These are phyloP conservation scores for Temnothorax rugatulus DNA, from an alignment of 2,888 invertebrate species.

Conservation along the genomic window DNA sequence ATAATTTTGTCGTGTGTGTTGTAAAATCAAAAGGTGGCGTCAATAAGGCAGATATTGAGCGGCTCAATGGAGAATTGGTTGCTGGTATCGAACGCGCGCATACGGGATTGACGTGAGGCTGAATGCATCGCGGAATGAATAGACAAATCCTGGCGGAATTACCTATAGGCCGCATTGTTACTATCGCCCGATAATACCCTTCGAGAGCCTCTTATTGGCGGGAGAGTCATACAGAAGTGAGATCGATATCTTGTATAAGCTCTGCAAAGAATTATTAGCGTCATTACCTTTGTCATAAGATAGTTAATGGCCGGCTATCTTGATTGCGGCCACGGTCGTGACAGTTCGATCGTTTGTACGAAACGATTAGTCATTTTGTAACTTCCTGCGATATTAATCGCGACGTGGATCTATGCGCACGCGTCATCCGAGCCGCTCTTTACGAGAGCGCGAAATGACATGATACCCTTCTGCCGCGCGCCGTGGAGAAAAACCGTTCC, in stretches of 20 bases:
- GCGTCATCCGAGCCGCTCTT: conserved; percentile 38
- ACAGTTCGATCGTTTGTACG: conserved; percentile 55
- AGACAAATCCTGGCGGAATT: conserved; percentile 44
- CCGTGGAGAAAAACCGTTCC: not conserved
- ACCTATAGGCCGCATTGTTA: conserved; percentile 48
- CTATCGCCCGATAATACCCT: conserved; percentile 38
- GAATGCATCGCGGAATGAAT: conserved; percentile 50
- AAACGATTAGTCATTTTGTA: conserved; percentile 58
- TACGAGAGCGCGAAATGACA: conserved; percentile 23
- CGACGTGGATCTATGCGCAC: conserved; percentile 51
- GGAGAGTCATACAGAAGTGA: conserved; percentile 46
- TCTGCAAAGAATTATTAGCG: conserved; percentile 54
- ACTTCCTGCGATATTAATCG: conserved; percentile 53
- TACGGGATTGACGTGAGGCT: conserved; percentile 33
- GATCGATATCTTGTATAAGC: conserved; percentile 51
- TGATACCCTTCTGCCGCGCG: not conserved
- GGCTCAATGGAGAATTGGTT: conserved; percentile 41
- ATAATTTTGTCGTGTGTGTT: not conserved
- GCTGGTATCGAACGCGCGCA: conserved; percentile 6
- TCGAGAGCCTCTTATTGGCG: conserved; percentile 48
- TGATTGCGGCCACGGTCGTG: conserved; percentile 45
- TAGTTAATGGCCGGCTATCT: conserved; percentile 56
- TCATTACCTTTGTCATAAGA: conserved; percentile 58
- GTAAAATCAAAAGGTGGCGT: not conserved
- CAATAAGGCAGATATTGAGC: conserved; percentile 14